Conservation (phyloP, 2,888 invertebrate species). For the Machimus rusticus region DNA sequence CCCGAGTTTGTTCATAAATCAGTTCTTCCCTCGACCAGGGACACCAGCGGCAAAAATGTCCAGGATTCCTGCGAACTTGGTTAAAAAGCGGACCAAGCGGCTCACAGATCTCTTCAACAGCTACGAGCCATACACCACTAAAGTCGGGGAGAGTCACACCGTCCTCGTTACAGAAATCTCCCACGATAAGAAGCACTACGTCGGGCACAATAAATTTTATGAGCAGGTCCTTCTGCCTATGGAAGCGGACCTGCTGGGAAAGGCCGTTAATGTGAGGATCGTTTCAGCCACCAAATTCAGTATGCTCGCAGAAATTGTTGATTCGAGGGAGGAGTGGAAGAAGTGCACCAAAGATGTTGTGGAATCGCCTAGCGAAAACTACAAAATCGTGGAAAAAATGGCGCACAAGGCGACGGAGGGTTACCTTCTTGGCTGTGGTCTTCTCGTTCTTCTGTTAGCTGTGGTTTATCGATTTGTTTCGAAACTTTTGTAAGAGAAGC, state of each 20-base stretch:
- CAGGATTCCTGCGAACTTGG: constrained; percentile 83
- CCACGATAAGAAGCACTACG: constrained; percentile 87
- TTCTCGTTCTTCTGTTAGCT: constrained; percentile 61
- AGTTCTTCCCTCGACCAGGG: constrained; percentile 95
- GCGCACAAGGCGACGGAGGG: constrained; percentile 3
- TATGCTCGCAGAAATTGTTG: constrained; percentile 75
- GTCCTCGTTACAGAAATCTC: constrained; percentile 94
- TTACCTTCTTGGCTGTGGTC: constrained; percentile 55
- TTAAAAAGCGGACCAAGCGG: constrained; percentile 87
- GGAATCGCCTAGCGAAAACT: neutral
- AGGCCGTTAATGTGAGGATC: constrained; percentile 81
- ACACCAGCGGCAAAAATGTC: constrained; percentile 94
- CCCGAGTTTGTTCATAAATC: constrained; percentile 95
- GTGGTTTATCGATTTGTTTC: constrained; percentile 57
- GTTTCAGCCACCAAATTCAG: constrained; percentile 75
- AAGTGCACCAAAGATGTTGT: constrained; percentile 62
- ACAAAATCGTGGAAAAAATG: neutral
- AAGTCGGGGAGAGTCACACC: constrained; percentile 68
- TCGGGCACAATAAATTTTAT: constrained; percentile 94
- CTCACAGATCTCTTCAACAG: constrained; percentile 89
- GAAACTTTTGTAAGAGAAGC: constrained; percentile 40
- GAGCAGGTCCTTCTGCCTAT: constrained; percentile 91
- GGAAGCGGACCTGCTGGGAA: constrained; percentile 79
- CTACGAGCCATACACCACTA: constrained; percentile 82
- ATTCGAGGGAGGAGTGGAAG: constrained; percentile 67